Evolutionary conservation across 2,888 invertebrate genomes (phyloP), one percentile per base, ranked within the genome.

Genomic region (Cataglyphis livida): DNA sequence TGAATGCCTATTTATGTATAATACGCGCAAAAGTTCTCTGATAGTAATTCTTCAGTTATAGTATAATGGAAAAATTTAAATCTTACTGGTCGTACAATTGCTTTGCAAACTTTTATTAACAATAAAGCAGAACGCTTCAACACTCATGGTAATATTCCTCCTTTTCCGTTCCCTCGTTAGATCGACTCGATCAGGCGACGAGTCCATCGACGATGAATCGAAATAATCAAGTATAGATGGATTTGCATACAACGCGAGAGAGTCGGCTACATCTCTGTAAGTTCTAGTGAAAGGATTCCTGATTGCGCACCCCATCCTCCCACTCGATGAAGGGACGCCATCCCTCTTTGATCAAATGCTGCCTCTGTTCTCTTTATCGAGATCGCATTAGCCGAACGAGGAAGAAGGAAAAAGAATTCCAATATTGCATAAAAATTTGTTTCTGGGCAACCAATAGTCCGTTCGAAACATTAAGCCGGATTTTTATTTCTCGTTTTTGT

Each of bases 241-340:
- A 89, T 89, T 89, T 89, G 85, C 89, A 89, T 89, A 87, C 87
- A 89, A 88, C 86, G 65, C 84, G 82, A 73, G 64, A 15, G 32
- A 62, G 71, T 66, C 76, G 83, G 62, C 64, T 74, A 83, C 41
- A 41, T 70, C 81, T 79, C 64, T 38, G 64, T 83, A 66, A 81
- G 66, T 81, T 61, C 74, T 51, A 64, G 65, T 88, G 89, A 89
- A 89, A 89, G 84, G 89, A 87, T 83, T 84, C 83, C 75, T 89
- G 89, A 89, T 89, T 89, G 86, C 89, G 82, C 41, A 84, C 79
- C 41, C 71, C 57, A 74, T 57, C 82, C 84, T 85, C 79, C 51
- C 48, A 12, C 9, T 9, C 59, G 44, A 21, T 21, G 76, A 83
- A 83, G 81, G 78, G 75, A 82, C 62, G 59, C 66, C 66, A 25